Percentiles rank a stretch among this genome's conserved stretches.
Evolutionary conservation across 1,140 invertebrate genomes (phyloP).

Genomic region (Antheraea pernyi): DNA sequence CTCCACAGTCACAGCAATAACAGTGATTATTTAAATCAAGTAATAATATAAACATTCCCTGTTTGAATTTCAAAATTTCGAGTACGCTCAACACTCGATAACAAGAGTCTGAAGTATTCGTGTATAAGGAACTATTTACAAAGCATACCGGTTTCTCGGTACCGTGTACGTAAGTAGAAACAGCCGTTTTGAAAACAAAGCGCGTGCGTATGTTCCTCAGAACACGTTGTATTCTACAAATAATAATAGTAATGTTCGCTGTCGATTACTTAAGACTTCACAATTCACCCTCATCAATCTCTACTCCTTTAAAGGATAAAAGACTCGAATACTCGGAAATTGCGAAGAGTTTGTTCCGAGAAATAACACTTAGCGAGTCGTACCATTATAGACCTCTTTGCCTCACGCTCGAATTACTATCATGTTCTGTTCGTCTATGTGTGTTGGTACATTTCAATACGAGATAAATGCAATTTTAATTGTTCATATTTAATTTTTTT

Average conservation of each 20-base stretch:
- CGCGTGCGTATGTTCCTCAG: slow-evolving; percentile 37
- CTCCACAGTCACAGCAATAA: neutral
- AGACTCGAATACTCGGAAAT: slow-evolving; percentile 10
- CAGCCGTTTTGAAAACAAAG: slow-evolving; percentile 55
- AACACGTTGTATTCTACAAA: slow-evolving; percentile 38
- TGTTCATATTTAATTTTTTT: too few relatives aligned
- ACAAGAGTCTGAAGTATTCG: slow-evolving; percentile 19
- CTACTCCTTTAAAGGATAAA: slow-evolving; percentile 4
- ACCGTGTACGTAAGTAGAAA: slow-evolving; percentile 40
- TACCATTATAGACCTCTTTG: neutral
- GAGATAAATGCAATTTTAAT: too few relatives aligned
- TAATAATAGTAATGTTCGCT: slow-evolving; percentile 28
- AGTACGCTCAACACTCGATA: neutral
- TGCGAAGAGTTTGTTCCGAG: slow-evolving; percentile 14
- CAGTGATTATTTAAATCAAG: neutral
- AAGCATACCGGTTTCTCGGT: slow-evolving; percentile 33
- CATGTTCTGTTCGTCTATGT: slow-evolving; percentile 6
- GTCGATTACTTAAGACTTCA: neutral
- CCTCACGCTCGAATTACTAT: neutral
- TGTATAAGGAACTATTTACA: slow-evolving; percentile 37
- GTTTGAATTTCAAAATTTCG: slow-evolving; percentile 1
- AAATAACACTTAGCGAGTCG: slow-evolving; percentile 11
- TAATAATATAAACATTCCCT: neutral
- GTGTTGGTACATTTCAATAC: neutral
- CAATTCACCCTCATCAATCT: slow-evolving; percentile 9